Conservation (phyloP, 2,888 invertebrate genomes). For the Cryptocheilus praepositus region DNA sequence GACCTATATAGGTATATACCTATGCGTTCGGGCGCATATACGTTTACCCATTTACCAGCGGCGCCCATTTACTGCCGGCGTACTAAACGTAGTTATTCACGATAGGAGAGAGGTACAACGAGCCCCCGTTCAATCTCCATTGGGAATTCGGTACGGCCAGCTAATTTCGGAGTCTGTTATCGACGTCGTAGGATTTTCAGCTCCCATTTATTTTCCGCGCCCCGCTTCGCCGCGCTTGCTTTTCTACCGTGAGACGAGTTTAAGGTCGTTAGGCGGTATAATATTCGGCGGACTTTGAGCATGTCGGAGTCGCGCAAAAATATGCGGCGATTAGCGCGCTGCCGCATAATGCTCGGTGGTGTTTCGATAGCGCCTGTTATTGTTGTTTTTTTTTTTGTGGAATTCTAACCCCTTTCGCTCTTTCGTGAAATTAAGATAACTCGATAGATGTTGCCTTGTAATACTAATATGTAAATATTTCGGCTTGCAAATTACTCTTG, state of each 20-base stretch:
- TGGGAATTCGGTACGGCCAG: conserved; percentile 58
- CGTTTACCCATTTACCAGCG: conserved; percentile 48
- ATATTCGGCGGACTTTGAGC: conserved; percentile 21
- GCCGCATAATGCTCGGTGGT: too few species aligned
- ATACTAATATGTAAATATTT: too few species aligned
- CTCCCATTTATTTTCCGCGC: conserved; percentile 50
- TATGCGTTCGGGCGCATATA: conserved; percentile 12
- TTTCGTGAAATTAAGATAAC: too few species aligned
- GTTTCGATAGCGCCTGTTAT: too few species aligned
- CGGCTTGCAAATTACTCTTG: too few species aligned
- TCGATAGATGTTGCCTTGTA: too few species aligned
- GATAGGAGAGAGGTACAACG: conserved; percentile 55
- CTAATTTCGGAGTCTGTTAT: conserved; percentile 59
- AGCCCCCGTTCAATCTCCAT: conserved; percentile 55
- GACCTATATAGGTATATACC: conserved; percentile 4
- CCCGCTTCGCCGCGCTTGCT: background rate
- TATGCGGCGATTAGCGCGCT: too few species aligned
- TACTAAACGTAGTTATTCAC: conserved; percentile 59
- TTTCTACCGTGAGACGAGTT: background rate
- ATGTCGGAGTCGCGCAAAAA: background rate
- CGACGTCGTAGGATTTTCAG: conserved; percentile 58
- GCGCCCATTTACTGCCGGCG: conserved; percentile 49
- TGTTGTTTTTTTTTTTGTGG: too few species aligned
- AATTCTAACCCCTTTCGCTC: too few species aligned
- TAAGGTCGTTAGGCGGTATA: conserved; percentile 9